Conservation (phyloP, 2,113 vertebrate genomes). For the Salminus brasiliensis region DNA sequence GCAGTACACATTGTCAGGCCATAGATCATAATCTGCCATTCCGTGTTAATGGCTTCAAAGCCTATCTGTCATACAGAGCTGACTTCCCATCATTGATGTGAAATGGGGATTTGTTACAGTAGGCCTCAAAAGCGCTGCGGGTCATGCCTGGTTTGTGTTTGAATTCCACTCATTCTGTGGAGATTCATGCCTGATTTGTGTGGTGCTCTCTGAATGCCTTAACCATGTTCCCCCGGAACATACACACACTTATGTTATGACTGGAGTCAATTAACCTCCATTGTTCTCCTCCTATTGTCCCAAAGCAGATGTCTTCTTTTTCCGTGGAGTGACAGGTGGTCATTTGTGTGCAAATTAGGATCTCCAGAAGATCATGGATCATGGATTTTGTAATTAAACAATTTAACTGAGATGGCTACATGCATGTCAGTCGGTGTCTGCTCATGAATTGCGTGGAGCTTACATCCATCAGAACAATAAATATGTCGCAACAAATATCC, state of each 20-base stretch:
- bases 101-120: constrained; percentile 1
- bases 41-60: background rate
- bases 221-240: constrained; percentile 22
- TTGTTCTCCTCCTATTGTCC: constrained; percentile 47
- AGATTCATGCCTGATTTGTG: constrained; percentile 16
- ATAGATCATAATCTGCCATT: background rate
- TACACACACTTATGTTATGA: constrained; percentile 28
- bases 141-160: background rate
- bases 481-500: background rate
- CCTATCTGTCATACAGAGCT: background rate
- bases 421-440: background rate
- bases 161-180: background rate
- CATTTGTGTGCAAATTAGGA: constrained; percentile 50
- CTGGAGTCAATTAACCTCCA: constrained; percentile 40
- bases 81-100: background rate
- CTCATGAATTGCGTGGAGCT: background rate
- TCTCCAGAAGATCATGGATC: constrained; percentile 24
- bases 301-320: constrained; percentile 49
- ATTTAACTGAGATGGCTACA: constrained; percentile 20
- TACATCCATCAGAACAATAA: background rate
- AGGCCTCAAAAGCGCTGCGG: background rate
- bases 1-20: background rate
- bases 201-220: constrained; percentile 17
- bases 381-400: constrained; percentile 34
- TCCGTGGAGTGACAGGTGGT: constrained; percentile 52